Conservation (phyloP, 2,113 vertebrate genomes). For the Scophthalmus maximus region DNA sequence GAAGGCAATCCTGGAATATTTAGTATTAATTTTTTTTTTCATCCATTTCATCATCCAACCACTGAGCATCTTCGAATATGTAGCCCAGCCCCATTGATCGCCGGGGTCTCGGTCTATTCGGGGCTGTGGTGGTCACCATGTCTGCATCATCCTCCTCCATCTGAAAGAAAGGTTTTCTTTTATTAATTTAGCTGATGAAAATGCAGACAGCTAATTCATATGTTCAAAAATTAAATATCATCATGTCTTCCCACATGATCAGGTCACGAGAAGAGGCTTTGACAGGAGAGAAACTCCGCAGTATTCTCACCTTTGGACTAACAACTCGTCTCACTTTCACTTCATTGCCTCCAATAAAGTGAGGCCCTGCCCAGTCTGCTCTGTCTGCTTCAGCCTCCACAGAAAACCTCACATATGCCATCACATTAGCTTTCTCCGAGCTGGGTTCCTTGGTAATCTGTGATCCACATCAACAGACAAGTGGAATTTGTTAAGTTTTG, state of each 20-base stretch:
- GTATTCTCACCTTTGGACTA: constrained; percentile 61
- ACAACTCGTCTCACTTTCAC: constrained; percentile 56
- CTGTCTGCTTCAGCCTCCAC: constrained; percentile 56
- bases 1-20: not conserved
- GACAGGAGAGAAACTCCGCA: not conserved
- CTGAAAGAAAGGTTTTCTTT: constrained; percentile 37
- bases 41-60: constrained; percentile 38
- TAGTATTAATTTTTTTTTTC: not conserved
- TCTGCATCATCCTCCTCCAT: not conserved
- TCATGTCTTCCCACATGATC: not conserved
- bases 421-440: not conserved
- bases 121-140: fast-evolving
- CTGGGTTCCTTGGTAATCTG: constrained; percentile 48
- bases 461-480: not conserved
- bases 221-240: not conserved
- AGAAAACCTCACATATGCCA: constrained; percentile 70
- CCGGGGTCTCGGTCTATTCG: not conserved
- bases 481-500: not conserved
- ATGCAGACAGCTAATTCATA: not conserved
- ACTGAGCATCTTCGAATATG: constrained; percentile 66
- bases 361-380: constrained; percentile 64
- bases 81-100: constrained; percentile 65
- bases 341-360: constrained; percentile 57
- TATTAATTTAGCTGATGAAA: not conserved
- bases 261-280: not conserved